A percentile compares a stretch with the other conserved stretches of the same genome.
These are phyloP conservation scores for Epizoanthus illoricatus DNA, from an alignment of 92 coral and sea anemone genomes.

Conservation along the genomic window DNA sequence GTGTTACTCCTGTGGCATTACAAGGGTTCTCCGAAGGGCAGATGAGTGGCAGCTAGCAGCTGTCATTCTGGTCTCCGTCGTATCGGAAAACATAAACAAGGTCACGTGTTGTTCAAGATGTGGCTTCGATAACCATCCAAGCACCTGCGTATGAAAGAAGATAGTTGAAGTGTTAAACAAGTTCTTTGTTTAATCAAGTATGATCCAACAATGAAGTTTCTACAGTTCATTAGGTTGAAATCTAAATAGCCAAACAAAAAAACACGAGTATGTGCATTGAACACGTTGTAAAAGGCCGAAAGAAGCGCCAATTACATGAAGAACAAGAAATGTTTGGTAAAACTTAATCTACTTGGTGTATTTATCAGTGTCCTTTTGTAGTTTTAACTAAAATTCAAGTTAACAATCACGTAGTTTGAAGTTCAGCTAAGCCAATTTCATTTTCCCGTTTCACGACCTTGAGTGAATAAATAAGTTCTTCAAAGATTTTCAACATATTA, in stretches of 20 bases:
- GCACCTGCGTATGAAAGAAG: conserved; percentile 36
- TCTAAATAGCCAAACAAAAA: conserved; percentile 9
- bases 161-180: conserved; percentile 32
- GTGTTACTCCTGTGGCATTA: conserved; percentile 25
- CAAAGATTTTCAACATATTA: neutral
- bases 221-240: conserved; percentile 10
- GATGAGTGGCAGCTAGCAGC: conserved; percentile 38
- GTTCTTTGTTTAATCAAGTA: conserved; percentile 40
- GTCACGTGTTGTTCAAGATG: conserved; percentile 34
- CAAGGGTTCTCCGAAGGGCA: conserved; percentile 40
- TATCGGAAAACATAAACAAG: conserved; percentile 13
- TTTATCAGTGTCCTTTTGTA: no score
- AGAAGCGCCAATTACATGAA: neutral
- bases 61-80: conserved; percentile 36
- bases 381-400: no score
- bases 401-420: no score
- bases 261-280: neutral
- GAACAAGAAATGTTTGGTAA: no score
- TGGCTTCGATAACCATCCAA: conserved; percentile 9
- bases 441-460: neutral
- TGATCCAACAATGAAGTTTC: conserved; percentile 9
- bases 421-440: neutral
- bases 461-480: neutral
- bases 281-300: neutral
- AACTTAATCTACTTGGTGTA: no score